Percentiles rank a stretch among this genome's conserved stretches.
Conservation (phyloP, 2,113 vertebrate species). For the Halcyon senegalensis region DNA sequence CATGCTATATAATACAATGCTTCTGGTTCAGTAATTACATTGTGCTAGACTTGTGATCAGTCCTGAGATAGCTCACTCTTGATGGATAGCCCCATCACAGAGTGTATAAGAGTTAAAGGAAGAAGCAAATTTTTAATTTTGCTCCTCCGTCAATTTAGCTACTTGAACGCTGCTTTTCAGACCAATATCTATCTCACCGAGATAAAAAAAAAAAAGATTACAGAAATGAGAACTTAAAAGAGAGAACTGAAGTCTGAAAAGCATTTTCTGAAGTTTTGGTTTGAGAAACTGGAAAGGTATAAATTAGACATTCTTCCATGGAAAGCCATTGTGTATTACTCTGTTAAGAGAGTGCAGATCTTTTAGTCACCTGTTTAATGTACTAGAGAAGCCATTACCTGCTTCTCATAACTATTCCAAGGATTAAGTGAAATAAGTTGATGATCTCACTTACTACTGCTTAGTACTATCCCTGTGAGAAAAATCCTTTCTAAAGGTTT, state of each 20-base stretch:
- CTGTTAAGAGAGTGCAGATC: constrained; percentile 30
- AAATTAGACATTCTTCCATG: not conserved
- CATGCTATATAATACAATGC: constrained; percentile 61
- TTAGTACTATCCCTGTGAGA: not conserved
- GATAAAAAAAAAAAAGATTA: constrained; percentile 35
- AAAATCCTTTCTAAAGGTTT: not conserved
- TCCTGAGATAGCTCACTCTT: constrained; percentile 64
- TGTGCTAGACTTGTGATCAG: constrained; percentile 59
- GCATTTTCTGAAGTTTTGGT: constrained; percentile 30
- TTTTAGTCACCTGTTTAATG: constrained; percentile 40
- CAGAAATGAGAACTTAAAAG: constrained; percentile 31
- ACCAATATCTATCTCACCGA: constrained; percentile 38
- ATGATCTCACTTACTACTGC: not conserved
- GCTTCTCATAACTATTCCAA: not conserved
- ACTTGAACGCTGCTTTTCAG: constrained; percentile 19
- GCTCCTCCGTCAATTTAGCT: constrained; percentile 30
- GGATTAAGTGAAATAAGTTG: not conserved
- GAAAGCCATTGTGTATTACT: not conserved
- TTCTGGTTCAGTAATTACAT: constrained; percentile 71
- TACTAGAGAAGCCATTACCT: constrained; percentile 29
- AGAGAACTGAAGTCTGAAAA: constrained; percentile 7
- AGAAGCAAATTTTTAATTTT: constrained; percentile 65
- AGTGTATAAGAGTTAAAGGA: constrained; percentile 10
- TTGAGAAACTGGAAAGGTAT: not conserved
- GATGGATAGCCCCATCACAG: constrained; percentile 61